Evolutionary conservation across 2,113 vertebrate genomes (phyloP), one percentile per base, ranked within the genome.

Genomic region (Cephalopholis sonnerati): DNA sequence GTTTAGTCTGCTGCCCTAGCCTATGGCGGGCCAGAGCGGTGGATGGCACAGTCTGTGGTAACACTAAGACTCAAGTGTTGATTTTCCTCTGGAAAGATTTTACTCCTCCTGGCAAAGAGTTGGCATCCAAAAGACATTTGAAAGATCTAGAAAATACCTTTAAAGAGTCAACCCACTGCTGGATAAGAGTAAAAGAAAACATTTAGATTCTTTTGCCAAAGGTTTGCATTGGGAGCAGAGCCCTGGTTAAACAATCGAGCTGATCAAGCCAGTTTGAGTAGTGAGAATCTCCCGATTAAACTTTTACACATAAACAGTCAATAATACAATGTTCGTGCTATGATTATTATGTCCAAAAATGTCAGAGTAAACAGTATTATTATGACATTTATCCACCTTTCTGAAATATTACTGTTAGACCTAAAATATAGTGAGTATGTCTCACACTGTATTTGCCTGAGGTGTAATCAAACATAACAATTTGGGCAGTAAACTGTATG

Each of bases 41-140:
- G 64, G 29, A 25, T n/a, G 50, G 8, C 20, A 8, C 25, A 50
- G 59, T 76, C 8, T 58, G 51, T 41, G 27, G n/a, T 79, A 63
- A 57, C 36, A 8, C 57, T 65, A 50, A 46, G 50, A 74, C 50
- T 57, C 74, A 63, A 32, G 53, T 69, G 57, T 32, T 62, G 32
- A 46, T 58, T 39, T 25, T 11, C 65, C 61, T 25, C 25, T 32
- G 58, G 55, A 74, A 86, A 86, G 22, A 71, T 25, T 74, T 80
- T 15, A 74, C 57, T 39, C 4, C 48, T 81, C 20, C 17, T 9
- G 15, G 27, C 59, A 78, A 53, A 64, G 48, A 62, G 64, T 4
- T 46, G 50, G 66, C 54, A 44, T 61, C 69, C 22, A 39, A 3
- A 16, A 63, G 20, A 61, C 39, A 48, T 58, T 22, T 53, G 53